These are phyloP conservation scores for Pararge aegeria DNA, from an alignment of 1,140 invertebrate species.

Conservation along the genomic window DNA sequence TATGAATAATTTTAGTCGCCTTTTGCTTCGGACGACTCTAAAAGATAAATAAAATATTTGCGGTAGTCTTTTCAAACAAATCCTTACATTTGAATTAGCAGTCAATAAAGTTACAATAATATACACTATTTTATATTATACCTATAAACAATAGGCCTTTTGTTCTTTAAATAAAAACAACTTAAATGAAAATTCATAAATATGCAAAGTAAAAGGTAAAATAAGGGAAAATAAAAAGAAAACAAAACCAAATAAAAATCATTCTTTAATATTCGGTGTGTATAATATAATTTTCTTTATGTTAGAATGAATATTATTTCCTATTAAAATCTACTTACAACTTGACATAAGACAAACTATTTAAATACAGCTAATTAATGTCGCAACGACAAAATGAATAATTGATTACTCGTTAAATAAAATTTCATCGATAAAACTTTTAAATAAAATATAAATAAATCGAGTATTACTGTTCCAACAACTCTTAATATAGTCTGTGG, in stretches of 20 bases:
- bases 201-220: slow-evolving; percentile 35
- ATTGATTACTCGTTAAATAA: slow-evolving; percentile 47
- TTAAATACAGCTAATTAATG: slow-evolving; percentile 47
- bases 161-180: slow-evolving; percentile 13
- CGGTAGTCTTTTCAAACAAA: slow-evolving; percentile 44
- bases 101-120: slow-evolving; percentile 8
- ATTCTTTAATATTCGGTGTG: slow-evolving; percentile 72
- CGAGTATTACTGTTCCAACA: slow-evolving; percentile 78
- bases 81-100: slow-evolving; percentile 31
- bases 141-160: slow-evolving; percentile 32
- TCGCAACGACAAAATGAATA: slow-evolving; percentile 56
- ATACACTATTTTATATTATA: slow-evolving; percentile 6
- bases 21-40: slow-evolving; percentile 15
- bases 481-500: slow-evolving; percentile 60
- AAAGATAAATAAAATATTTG: slow-evolving; percentile 35
- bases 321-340: slow-evolving; percentile 73
- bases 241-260: slow-evolving; percentile 67
- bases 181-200: slow-evolving; percentile 29
- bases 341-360: slow-evolving; percentile 65
- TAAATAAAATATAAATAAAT: slow-evolving; percentile 78
- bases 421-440: slow-evolving; percentile 53
- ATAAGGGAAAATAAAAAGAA: slow-evolving; percentile 51
- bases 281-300: slow-evolving; percentile 71
- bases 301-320: slow-evolving; percentile 64
- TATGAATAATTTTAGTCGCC: background rate